These are phyloP conservation scores for Ridgeia piscesae DNA, from an alignment of 1,140 invertebrate species.

Conservation along the genomic window DNA sequence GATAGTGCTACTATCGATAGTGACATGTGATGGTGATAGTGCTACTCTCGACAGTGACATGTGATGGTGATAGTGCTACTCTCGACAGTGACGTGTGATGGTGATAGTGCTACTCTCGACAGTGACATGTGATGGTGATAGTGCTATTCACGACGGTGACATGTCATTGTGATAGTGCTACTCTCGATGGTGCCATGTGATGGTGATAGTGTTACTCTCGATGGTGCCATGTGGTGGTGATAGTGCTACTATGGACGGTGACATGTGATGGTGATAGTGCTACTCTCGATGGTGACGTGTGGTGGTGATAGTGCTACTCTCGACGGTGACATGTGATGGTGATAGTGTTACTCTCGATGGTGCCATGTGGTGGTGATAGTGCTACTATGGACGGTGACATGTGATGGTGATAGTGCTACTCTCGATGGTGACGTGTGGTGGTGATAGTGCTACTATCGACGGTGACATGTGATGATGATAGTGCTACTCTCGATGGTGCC, in stretches of 20 bases:
- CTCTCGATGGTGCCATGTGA: background rate
- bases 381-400: background rate
- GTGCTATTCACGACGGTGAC: background rate
- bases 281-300: background rate
- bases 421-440: background rate
- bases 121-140: background rate
- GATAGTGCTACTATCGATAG: background rate
- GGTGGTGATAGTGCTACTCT: background rate
- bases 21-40: background rate
- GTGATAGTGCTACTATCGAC: background rate
- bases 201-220: background rate
- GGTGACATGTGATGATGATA: background rate
- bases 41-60: background rate
- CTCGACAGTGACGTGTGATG: background rate
- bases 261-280: background rate
- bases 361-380: background rate
- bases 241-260: background rate
- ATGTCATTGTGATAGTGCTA: background rate
- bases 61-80: background rate
- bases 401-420: background rate
- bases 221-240: background rate
- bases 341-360: background rate
- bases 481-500: background rate
- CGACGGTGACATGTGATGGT: background rate
- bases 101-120: background rate